phyloP scores from a whole-genome alignment of 23 tunicate species.

The Halocynthia aurantium region DNA sequence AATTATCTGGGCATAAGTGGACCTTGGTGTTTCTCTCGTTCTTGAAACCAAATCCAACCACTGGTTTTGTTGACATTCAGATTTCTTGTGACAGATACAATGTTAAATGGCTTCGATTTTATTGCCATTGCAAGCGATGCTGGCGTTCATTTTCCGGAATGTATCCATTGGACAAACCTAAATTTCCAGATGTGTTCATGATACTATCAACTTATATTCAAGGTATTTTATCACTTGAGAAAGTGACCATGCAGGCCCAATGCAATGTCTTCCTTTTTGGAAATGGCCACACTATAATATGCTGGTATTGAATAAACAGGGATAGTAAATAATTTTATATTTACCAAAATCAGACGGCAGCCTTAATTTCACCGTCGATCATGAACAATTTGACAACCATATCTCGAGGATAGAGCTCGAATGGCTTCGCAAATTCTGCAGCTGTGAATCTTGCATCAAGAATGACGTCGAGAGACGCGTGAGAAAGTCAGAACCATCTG shows the following conservation, averaged over 20 bases:
- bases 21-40: too few species aligned
- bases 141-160: slow-evolving; percentile 6
- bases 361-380: not conserved
- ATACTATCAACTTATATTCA: not conserved
- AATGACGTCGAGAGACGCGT: not conserved
- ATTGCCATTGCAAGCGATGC: slow-evolving; percentile 2
- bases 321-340: not conserved
- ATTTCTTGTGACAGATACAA: not conserved
- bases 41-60: too few species aligned
- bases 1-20: too few species aligned
- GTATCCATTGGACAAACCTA: slow-evolving; percentile 5
- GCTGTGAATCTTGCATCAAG: not conserved
- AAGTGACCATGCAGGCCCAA: not conserved
- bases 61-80: not conserved
- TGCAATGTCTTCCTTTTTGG: not conserved
- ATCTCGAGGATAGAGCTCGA: not conserved
- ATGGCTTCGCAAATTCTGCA: not conserved
- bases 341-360: not conserved
- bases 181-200: not conserved
- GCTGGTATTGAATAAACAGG: not conserved
- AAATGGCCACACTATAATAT: not conserved
- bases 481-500: not conserved
- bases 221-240: not conserved
- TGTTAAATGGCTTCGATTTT: slow-evolving; percentile 2
- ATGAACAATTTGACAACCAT: not conserved